phyloP scores from a whole-genome alignment of 2,797 vertebrate species.

The Spinus pinus region DNA sequence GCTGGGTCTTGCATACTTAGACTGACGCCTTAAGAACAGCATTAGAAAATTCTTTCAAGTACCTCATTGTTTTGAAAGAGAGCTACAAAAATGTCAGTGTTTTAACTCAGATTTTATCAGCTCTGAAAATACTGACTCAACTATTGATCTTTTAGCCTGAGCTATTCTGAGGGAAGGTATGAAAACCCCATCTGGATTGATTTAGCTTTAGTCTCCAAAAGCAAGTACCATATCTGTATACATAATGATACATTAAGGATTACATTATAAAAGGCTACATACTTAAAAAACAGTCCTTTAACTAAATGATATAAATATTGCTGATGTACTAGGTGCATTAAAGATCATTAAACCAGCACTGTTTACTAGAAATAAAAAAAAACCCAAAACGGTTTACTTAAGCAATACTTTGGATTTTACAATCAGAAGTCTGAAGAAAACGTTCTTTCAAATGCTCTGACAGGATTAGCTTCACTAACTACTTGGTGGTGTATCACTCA shows the following conservation, averaged over 20 bases:
- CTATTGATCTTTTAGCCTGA: conserved; percentile 37
- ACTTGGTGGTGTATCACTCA: not conserved
- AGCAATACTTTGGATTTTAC: not conserved
- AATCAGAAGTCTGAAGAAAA: not conserved
- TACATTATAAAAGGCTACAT: not conserved
- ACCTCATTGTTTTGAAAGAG: conserved; percentile 14
- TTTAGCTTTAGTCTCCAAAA: conserved; percentile 35
- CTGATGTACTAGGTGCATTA: not conserved
- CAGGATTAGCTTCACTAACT: not conserved
- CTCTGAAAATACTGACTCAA: conserved; percentile 36
- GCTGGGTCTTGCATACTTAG: not conserved
- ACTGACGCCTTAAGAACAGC: not conserved
- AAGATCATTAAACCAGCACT: not conserved
- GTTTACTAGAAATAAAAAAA: not conserved
- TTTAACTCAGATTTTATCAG: conserved; percentile 52
- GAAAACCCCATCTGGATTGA: conserved; percentile 29
- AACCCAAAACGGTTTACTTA: not conserved
- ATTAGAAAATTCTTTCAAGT: conserved; percentile 18
- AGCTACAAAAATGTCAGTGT: not conserved
- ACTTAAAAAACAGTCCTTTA: not conserved
- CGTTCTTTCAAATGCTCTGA: not conserved
- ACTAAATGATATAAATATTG: not conserved
- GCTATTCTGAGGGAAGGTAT: not conserved
- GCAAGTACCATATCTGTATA: conserved; percentile 3
- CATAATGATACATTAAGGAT: not conserved